Conservation (phyloP, 2,888 invertebrate species). For the Zhuqinia jingwanae region DNA sequence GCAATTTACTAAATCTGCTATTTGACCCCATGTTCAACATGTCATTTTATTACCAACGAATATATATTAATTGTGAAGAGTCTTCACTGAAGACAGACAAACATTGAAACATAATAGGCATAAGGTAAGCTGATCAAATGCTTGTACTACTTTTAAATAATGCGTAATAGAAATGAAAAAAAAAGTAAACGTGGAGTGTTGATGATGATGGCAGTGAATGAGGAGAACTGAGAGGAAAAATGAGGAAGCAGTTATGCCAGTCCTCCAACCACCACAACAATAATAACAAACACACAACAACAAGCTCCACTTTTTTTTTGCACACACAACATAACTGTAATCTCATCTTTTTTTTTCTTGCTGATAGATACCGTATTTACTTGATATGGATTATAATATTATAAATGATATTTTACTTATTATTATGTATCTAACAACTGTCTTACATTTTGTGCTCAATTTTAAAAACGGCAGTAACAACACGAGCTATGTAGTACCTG, state of each 20-base stretch:
- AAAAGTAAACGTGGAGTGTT: slow-evolving; percentile 2
- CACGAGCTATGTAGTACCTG: no score
- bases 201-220: slow-evolving; percentile 22
- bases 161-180: background rate
- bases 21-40: no score
- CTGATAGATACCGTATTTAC: background rate
- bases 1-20: no score
- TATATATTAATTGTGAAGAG: no score
- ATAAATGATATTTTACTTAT: no score
- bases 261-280: background rate
- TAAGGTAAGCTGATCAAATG: no score
- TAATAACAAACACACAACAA: background rate
- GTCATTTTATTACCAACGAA: no score
- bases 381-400: no score
- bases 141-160: background rate
- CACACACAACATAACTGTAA: slow-evolving; percentile 20
- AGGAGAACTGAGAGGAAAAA: slow-evolving; percentile 60
- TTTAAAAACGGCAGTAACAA: no score
- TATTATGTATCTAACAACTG: background rate
- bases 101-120: background rate
- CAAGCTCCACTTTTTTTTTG: slow-evolving; percentile 27
- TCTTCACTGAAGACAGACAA: no score
- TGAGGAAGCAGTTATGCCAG: slow-evolving; percentile 67
- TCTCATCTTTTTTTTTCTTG: slow-evolving; percentile 19
- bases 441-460: background rate